phyloP scores from a whole-genome alignment of 2,888 invertebrate genomes.

The Erebia palarica region DNA sequence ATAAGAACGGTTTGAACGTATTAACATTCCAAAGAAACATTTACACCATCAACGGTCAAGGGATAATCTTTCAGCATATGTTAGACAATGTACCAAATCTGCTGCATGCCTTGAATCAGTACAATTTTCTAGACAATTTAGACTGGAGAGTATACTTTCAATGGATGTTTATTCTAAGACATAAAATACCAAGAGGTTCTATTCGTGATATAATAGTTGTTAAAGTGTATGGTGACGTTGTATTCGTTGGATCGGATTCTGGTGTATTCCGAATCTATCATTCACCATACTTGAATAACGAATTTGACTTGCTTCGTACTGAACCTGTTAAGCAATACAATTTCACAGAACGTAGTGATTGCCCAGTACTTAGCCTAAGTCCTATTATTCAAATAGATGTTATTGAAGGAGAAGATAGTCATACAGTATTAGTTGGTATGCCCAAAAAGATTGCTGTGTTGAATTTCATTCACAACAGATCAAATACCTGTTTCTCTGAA shows the following conservation, averaged over 20 bases:
- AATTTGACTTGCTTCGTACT: conserved; percentile 58
- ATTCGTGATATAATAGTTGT: conserved; percentile 58
- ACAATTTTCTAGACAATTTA: conserved; percentile 60
- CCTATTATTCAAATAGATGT: conserved; percentile 66
- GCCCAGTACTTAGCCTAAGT: conserved; percentile 58
- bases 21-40: conserved; percentile 57
- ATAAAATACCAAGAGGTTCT: conserved; percentile 54
- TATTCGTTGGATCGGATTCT: conserved; percentile 64
- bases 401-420: conserved; percentile 58
- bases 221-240: conserved; percentile 60
- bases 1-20: conserved; percentile 49
- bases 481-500: not conserved
- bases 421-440: conserved; percentile 65
- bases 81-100: conserved; percentile 51
- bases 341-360: conserved; percentile 59
- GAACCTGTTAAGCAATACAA: conserved; percentile 62
- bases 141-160: conserved; percentile 65
- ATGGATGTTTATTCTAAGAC: conserved; percentile 58
- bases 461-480: conserved; percentile 54
- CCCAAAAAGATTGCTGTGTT: conserved; percentile 66
- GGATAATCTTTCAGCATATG: conserved; percentile 43
- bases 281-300: conserved; percentile 53
- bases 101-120: conserved; percentile 48
- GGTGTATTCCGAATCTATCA: conserved; percentile 65
- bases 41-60: conserved; percentile 46